Evolutionary conservation across 1,140 invertebrate species (phyloP), one percentile per base, ranked within the genome.

Genomic region (Mya arenaria): DNA sequence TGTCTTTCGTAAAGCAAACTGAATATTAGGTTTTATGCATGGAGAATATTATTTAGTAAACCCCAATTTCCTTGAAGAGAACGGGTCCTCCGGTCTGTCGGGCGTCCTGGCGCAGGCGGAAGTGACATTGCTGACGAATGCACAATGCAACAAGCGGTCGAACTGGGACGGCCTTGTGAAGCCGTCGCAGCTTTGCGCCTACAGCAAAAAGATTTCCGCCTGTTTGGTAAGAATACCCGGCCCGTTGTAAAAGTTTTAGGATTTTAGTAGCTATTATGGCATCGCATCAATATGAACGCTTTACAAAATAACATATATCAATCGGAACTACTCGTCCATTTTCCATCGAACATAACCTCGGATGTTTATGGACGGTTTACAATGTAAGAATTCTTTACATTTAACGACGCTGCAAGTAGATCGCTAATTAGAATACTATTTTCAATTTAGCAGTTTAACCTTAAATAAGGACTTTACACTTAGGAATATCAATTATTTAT

Each of bases 111-210:
- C 62, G 3, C 10, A 32, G 25, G 60, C 60, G 10, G 60, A 77
- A 5, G 32, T 77, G 19, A 39, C 17, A 32, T 37, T 65, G n/a
- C 19, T 77, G 58, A 25, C n/a, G 30, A 63, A 63, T 34, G 37
- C 4, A 19, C 39, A 77, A 25, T 77, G 73, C 36, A 77, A 77
- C 62, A 39, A 44, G 39, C 15, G 39, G 19, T 5, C 39, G 19
- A 10, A 77, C n/a, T 77, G 73, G 73, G 73, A 77, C 37, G 60
- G 60, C n/a, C 37, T 77, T 17, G 55, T 77, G 8, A 32, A 44
- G 30, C 60, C 58, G 1, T 44, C 5, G 19, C 73, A 77, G 25
- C 63, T 77, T 6, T 77, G 73, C 52, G 73, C 58, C 0, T 32
- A n/a, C 28, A 77, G 36, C 30, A 77, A 77, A 65, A 36, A 32